phyloP scores from a whole-genome alignment of 2,888 invertebrate genomes.

The Agrotis exclamationis region DNA sequence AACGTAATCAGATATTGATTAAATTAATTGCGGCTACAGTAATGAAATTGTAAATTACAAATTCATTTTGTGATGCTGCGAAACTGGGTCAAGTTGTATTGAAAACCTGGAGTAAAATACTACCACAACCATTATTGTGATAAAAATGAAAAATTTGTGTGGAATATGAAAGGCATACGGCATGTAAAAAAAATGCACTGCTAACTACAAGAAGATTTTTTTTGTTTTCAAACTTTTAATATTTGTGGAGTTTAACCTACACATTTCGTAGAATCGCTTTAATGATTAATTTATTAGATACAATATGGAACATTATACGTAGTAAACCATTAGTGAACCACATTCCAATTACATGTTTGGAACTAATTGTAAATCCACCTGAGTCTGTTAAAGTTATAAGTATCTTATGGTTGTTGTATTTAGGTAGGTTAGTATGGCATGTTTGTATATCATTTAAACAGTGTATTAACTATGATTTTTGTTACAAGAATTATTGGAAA shows the following conservation, averaged over 20 bases:
- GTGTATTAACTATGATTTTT: too few relatives aligned
- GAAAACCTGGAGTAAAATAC: constrained; percentile 16
- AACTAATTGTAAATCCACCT: not conserved
- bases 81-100: constrained; percentile 27
- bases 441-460: too few relatives aligned
- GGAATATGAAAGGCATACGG: too few relatives aligned
- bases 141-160: not conserved
- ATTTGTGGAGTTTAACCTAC: too few relatives aligned
- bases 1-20: constrained; percentile 32
- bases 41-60: constrained; percentile 26
- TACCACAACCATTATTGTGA: not conserved
- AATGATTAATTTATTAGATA: too few relatives aligned
- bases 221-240: too few relatives aligned
- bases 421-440: too few relatives aligned
- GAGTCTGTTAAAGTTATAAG: not conserved
- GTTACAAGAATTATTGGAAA: too few relatives aligned
- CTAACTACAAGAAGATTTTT: too few relatives aligned
- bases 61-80: constrained; percentile 18
- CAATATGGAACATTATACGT: not conserved
- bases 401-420: too few relatives aligned
- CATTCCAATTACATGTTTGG: not conserved
- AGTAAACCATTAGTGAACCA: not conserved
- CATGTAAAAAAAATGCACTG: too few relatives aligned
- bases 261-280: too few relatives aligned
- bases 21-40: constrained; percentile 32